Evolutionary conservation across 2,113 vertebrate genomes (phyloP).

Genomic region (Sinocyclocheilus maitianheensis): DNA sequence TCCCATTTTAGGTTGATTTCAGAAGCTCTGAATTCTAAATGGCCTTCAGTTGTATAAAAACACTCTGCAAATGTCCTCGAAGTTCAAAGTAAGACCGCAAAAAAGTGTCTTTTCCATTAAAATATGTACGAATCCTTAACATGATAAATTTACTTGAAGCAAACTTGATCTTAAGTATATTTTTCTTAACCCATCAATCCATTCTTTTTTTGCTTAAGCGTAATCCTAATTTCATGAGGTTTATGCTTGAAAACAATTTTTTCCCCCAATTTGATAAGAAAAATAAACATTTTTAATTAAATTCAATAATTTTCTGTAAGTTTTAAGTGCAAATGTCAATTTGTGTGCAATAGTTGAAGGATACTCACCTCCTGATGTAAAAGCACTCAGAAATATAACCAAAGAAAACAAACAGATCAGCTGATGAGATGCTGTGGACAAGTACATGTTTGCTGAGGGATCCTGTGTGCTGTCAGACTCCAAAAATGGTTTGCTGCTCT

Average conservation of each 20-base stretch:
- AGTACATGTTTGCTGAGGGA: conserved; percentile 39
- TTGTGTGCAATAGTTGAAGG: background rate
- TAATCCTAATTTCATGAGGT: background rate
- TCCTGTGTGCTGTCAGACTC: background rate
- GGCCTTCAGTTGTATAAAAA: too few species aligned
- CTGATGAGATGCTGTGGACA: background rate
- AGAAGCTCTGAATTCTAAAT: too few species aligned
- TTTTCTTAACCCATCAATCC: background rate
- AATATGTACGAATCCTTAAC: too few species aligned
- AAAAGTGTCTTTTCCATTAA: too few species aligned
- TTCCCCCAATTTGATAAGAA: background rate
- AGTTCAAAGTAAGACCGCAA: too few species aligned
- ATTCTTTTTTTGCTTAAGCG: background rate
- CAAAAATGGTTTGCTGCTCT: background rate
- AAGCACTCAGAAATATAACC: conserved; percentile 5
- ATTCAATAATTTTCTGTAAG: background rate
- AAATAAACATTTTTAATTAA: background rate
- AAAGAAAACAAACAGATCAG: background rate
- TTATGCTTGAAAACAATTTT: background rate
- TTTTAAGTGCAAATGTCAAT: background rate
- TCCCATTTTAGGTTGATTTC: background rate
- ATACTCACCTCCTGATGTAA: conserved; percentile 43
- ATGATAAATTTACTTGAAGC: too few species aligned
- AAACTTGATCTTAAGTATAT: background rate
- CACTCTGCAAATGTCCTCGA: too few species aligned